Conservation (phyloP, 2,113 vertebrate genomes). For the Dolichallabes microphthalmus region DNA sequence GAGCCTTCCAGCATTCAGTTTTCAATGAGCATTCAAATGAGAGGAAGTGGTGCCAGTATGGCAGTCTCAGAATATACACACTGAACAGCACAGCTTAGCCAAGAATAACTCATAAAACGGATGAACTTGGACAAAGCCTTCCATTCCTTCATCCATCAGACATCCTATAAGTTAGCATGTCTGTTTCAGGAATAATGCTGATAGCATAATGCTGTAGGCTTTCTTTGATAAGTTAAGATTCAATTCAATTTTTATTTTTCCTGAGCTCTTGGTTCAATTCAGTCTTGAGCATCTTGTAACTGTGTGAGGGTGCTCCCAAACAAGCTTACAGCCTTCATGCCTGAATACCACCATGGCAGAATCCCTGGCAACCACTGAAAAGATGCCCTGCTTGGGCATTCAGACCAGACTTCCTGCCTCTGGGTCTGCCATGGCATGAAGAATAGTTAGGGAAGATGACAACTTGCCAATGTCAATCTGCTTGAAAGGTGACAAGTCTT, state of each 20-base stretch:
- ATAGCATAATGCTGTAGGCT: background rate
- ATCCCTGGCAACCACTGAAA: slow-evolving; percentile 79
- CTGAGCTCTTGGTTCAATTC: background rate
- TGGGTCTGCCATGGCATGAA: slow-evolving; percentile 13
- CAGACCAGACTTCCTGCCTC: slow-evolving; percentile 61
- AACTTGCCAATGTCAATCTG: slow-evolving; percentile 13
- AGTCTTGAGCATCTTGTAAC: slow-evolving; percentile 21
- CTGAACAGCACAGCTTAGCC: background rate
- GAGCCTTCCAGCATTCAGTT: background rate
- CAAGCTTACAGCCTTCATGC: slow-evolving; percentile 63
- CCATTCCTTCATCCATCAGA: background rate
- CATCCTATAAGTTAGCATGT: background rate
- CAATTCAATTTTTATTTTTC: background rate
- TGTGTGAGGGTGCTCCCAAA: slow-evolving; percentile 60
- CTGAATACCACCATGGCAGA: slow-evolving; percentile 64
- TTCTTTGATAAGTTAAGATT: background rate
- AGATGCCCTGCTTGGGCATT: slow-evolving; percentile 74
- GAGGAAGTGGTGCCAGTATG: background rate
- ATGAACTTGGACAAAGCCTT: background rate
- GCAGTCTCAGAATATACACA: background rate
- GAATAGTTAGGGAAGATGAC: slow-evolving; percentile 30
- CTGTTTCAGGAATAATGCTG: background rate
- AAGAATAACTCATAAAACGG: background rate
- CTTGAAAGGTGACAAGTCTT: background rate
- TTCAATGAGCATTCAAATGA: background rate